Conservation (phyloP, 2,113 vertebrate genomes). For the Ciconia maguari region DNA sequence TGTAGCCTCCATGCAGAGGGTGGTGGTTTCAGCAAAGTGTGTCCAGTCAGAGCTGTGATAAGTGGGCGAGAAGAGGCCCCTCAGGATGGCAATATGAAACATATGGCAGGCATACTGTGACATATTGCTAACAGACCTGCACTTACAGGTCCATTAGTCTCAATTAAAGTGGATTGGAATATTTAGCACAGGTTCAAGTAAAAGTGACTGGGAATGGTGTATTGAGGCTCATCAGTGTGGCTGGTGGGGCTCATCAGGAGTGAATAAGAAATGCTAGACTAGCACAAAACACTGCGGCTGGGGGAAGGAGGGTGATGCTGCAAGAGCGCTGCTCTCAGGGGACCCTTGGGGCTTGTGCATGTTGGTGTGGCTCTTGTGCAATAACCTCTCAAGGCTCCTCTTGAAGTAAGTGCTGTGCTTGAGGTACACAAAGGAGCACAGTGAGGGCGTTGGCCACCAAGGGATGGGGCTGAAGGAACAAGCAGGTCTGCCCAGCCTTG, state of each 20-base stretch:
- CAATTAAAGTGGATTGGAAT: not conserved
- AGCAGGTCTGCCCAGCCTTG: not conserved
- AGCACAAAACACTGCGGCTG: not conserved
- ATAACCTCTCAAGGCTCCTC: not conserved
- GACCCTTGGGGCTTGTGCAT: not conserved
- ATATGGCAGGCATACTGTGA: not conserved
- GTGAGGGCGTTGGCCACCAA: not conserved
- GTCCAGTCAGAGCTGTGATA: not conserved
- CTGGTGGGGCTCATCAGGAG: not conserved
- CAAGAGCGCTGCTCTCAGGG: not conserved
- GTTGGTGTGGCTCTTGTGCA: not conserved
- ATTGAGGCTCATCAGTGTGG: not conserved
- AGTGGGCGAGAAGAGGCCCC: not conserved
- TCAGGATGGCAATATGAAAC: not conserved
- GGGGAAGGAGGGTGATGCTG: not conserved
- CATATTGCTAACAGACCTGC: conserved; percentile 23
- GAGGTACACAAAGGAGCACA: not conserved
- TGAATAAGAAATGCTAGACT: not conserved
- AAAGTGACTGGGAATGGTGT: not conserved
- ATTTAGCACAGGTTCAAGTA: conserved; percentile 6
- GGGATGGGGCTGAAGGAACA: not conserved
- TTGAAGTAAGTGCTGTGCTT: not conserved
- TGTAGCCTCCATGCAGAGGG: not conserved
- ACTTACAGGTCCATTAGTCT: conserved; percentile 36
- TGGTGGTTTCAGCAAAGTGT: not conserved